Evolutionary conservation across 2,888 invertebrate genomes (phyloP), one percentile per base, ranked within the genome.

Genomic region (Troides helena): DNA sequence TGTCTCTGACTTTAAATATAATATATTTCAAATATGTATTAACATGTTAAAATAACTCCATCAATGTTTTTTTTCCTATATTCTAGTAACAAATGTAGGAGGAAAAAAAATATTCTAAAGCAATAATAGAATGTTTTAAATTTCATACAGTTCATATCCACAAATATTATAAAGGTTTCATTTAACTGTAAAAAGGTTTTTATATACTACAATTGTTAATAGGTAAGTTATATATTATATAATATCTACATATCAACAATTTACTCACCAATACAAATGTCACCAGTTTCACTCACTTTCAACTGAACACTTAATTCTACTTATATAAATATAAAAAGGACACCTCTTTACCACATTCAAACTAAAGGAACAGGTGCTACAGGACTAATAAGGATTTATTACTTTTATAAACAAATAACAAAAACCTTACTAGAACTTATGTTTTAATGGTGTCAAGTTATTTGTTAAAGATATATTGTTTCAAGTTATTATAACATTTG

Each of bases 261-360:
- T 62, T 69, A 69, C 69, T 69, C 62, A 69, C 69, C 69, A 62
- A 62, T 62, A 50, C 50, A n/a, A 59, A 59, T 62, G 53, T 46
- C 65, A 62, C 65, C 46, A 23, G 23, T 62, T 65, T 14, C 46
- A 62, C 62, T 57, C 58, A 58, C 65, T 58, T 36, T 66, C 61
- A 65, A 69, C n/a, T 58, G 23, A 53, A 65, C 69, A 69, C 65
- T 69, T 43, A 23, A 10, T 43, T 25, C 59, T 69, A 69, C 21
- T 62, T n/a, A 62, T 62, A 66, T 69, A 58, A 58, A 69, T 62
- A 62, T 25, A 46, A 62, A 61, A 62, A 36, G 46, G n/a, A 53
- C 57, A 65, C 65, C 43, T 25, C 18, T 60, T 25, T 46, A 46
- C 30, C 21, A 30, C 7, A 59, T 18, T 63, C 30, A 43, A 5